Base-by-base conservation (phyloP, 92 coral and sea anemone genomes). In the Phymanthus crucifer region DNA sequence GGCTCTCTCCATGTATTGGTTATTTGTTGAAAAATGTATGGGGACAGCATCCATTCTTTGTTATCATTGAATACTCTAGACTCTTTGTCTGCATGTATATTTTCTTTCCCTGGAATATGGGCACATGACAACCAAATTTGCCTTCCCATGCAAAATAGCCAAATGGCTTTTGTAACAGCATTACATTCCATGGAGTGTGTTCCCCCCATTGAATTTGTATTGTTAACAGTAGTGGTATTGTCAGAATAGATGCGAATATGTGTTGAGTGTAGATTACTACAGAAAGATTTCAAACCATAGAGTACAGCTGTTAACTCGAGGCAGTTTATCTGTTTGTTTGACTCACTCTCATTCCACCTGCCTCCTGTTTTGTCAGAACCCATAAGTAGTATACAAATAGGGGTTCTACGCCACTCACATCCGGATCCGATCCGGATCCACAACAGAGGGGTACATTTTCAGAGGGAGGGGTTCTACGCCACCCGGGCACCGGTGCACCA, bases 141-240 rank as follows among this genome's bases (percentile, higher is more conserved):
- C 29, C 64, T 54, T 54, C 21, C 29, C 23, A 73, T 57, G 32
- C 80, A 56, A 26, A 73, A 82, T 29, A 33, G 48, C 85, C 73
- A 58, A 0, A 82, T 82, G 4, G 71, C 64, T 52, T 52, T 54
- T 48, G 83, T 61, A 27, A 78, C 66, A 52, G 78, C n/a, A 24
- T 84, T 57, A 50, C 73, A 84, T 56, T 61, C 74, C 72, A 75
- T 78, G 40, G 87, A 77, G 27, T 84, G 78, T 48, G 78, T 83
- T 46, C 82, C 87, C 52, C 76, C 79, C 84, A 78, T 72, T 16
- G 80, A 56, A 37, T 71, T 71, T 43, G 57, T 78, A 21, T 84
- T 77, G 78, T 46, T 78, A 0, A 84, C 80, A 70, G 72, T 26
- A 66, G 40, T 76, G 31, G 68, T 65, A 57, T 37, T 37, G 61